These are phyloP conservation scores for Eidolon helvum DNA, from an alignment of 2,113 vertebrate genomes.

Conservation along the genomic window DNA sequence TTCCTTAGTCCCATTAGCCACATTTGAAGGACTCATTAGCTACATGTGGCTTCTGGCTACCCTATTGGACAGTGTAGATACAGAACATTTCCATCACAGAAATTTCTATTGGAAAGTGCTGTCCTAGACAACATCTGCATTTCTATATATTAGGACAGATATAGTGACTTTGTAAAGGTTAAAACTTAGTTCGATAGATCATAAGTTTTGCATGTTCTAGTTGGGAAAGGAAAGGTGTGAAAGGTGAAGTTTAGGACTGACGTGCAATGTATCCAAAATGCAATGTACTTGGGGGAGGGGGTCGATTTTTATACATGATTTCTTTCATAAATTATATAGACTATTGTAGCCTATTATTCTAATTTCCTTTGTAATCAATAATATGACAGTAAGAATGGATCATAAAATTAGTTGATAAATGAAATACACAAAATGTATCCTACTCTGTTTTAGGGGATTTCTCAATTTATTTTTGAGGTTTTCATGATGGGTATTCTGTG, in stretches of 20 bases:
- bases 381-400: not conserved
- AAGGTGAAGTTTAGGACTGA: not conserved
- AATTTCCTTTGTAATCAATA: not conserved
- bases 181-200: not conserved
- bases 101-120: not conserved
- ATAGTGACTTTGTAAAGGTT: not conserved
- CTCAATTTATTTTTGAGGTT: constrained; percentile 2
- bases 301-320: not conserved
- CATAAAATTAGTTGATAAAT: not conserved
- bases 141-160: not conserved
- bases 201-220: not conserved
- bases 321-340: not conserved
- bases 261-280: not conserved
- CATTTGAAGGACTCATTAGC: not conserved
- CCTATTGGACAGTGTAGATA: not conserved
- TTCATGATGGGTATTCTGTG: not conserved
- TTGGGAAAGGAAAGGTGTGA: not conserved
- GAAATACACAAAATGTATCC: not conserved
- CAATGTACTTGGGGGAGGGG: not conserved
- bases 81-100: not conserved
- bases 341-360: not conserved
- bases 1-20: not conserved
- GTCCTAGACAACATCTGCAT: not conserved
- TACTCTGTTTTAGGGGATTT: not conserved
- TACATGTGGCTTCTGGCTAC: not conserved